Evolutionary conservation across 2,888 invertebrate species (phyloP), one percentile per base, ranked within the genome.

Genomic region (Spodoptera exigua): DNA sequence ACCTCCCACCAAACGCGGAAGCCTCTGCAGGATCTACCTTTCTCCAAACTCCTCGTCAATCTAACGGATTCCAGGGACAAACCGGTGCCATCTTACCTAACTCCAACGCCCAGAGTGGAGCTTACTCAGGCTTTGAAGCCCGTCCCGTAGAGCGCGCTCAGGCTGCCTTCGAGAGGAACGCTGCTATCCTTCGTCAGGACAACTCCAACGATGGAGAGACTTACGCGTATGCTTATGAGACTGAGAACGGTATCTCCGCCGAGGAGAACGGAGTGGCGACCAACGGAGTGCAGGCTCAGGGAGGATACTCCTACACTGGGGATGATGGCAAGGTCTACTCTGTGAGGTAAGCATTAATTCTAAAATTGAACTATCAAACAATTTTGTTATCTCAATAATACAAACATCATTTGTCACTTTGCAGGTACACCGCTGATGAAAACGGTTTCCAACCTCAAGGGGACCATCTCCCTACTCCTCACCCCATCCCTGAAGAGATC

Each of bases 251-350:
- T 2, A 93, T 94, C 37, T 79, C 72, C 57, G 93, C 89, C 60
- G 92, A 93, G 57, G 93, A 93, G 55, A 89, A 69, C 61, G 93
- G 93, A 17, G 89, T 92, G 2, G 93, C 92, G 1, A 88, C 88
- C 7, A 88, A 93, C 47, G 93, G 93, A 16, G 93, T 92, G 0
- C 88, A 88, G 54, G 90, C 92, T 71, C 89, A 92, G 65, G 93
- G 94, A 35, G 89, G 90, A 1, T 93, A 81, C 57, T 87, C 92
- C 7, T 94, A 93, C 72, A 90, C 89, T 70, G 93, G 93, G 51
- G 93, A 93, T 74, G 93, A 94, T 79, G 93, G 93, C 40, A 81
- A 89, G 58, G 85, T 91, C 40, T 93, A 93, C 77, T 89, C 87
- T 53, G 75, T 93, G 45, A 91, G 89, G 93, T 92, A 70, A 82